Evolutionary conservation across 2,888 invertebrate genomes (phyloP).

Genomic region (Luffia ferchaultella): DNA sequence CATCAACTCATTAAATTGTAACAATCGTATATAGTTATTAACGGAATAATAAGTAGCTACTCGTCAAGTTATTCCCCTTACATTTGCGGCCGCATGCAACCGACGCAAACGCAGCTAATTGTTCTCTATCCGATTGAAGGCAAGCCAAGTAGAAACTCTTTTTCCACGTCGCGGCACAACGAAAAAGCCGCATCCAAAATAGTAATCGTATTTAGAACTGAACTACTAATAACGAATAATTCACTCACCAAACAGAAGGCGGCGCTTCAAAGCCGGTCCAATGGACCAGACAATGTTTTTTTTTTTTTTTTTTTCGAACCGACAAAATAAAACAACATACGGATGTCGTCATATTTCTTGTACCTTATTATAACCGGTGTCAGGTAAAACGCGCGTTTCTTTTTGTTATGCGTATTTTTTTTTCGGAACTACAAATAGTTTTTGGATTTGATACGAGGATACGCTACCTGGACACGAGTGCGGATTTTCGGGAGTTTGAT

Average conservation of each 20-base stretch:
- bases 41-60: neutral
- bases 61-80: neutral
- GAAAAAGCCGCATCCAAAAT: slow-evolving; percentile 39
- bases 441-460: slow-evolving; percentile 48
- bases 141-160: slow-evolving; percentile 45
- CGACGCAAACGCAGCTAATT: slow-evolving; percentile 39
- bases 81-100: slow-evolving; percentile 20
- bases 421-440: slow-evolving; percentile 60
- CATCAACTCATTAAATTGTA: neutral
- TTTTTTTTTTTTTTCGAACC: slow-evolving; percentile 18
- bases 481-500: slow-evolving; percentile 53
- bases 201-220: slow-evolving; percentile 40
- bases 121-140: slow-evolving; percentile 46
- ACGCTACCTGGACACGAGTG: slow-evolving; percentile 58
- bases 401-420: slow-evolving; percentile 40
- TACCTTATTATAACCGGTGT: slow-evolving; percentile 57
- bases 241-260: slow-evolving; percentile 33
- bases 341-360: slow-evolving; percentile 57
- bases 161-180: slow-evolving; percentile 34
- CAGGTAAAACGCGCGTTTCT: slow-evolving; percentile 49
- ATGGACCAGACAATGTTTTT: neutral
- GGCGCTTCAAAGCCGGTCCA: slow-evolving; percentile 15
- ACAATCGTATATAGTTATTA: neutral
- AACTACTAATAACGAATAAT: slow-evolving; percentile 48
- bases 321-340: slow-evolving; percentile 42